Base-by-base conservation (phyloP, 2,888 invertebrate genomes). In the Alloscopus bannaensis region DNA sequence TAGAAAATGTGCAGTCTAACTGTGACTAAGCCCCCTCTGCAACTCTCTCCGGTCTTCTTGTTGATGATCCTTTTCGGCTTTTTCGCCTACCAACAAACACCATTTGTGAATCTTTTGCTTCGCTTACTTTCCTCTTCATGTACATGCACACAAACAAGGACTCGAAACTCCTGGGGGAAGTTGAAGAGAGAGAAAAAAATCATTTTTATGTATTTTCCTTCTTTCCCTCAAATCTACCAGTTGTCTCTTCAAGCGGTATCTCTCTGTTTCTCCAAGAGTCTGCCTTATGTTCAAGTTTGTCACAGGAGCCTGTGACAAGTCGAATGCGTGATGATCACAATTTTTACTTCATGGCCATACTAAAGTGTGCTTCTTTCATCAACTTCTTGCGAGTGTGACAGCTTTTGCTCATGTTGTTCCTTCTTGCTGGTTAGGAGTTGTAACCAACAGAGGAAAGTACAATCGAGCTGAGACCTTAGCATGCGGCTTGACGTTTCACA, bases 61-160 rank as follows among this genome's bases (percentile, higher is more conserved):
- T 62, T 72, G 52, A 62, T 72, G 26, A 72, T 64, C 72, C 55
- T 55, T 72, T 72, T 72, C 72, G 72, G 72, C 72, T 55, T 72
- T 64, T 72, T 42, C 47, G 52, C 62, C 40, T 64, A 47, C 62
- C 60, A 60, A 42, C 69, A 72, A 64, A 52, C 40, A 22, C 42
- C 62, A 64, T 72, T 72, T 64, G 64, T 62, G 62, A 62, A 64
- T 72, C 62, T 50, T 28, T 71, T 47, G 70, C 18, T 26, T 26
- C 47, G 31, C 50, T 60, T 31, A 26, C 60, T 59, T 62, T 50
- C 64, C 50, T 71, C 47, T 52, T 62, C 20, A 40, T 71, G 50
- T 36, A 6, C 24, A 18, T 62, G 11, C 20, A 22, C 31, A 22
- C 28, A 31, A 8, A 68, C 31, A 24, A 55, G 22, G 29, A 69